Evolutionary conservation across 1,140 invertebrate species (phyloP), one percentile per base, ranked within the genome.

Genomic region (Panulirus ornatus): DNA sequence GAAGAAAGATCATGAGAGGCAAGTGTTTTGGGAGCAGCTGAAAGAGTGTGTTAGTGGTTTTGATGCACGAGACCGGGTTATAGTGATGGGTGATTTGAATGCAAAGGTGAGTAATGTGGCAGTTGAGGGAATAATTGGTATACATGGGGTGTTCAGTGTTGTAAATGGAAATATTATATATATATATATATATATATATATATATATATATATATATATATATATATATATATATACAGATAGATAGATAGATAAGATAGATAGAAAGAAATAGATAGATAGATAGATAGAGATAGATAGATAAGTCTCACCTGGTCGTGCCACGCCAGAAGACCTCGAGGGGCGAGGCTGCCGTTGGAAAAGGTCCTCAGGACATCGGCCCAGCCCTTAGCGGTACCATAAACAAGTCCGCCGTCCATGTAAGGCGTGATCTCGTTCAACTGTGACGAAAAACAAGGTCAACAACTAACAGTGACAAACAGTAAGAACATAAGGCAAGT

Each of bases 401-500:
- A 96, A 16, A 95, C 94, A 19, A 95, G 93, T 36, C 95, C 95
- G 2, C 95, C 95, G 92, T 96, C 95, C 27, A 96, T 92, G 93
- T 94, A 96, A 19, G 95, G 95, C 2, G 95, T 96, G 71, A 95
- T 95, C 93, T 95, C 95, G 92, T 96, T 96, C 71, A 96, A 92
- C 95, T 96, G 91, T 19, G 92, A 91, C 84, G 40, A 40, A 3
- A 76, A 54, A 5, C 2, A 47, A 5, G 5, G 2, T 22, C 19
- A 19, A 19, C 19, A 22, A 58, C 8, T 47, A 16, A 47, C 8
- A 47, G 44, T 22, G 19, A 58, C 3, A 16, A 58, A 14, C 19
- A 19, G 19, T 19, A 58, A 58, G 19, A 58, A 58, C 54, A 22
- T 0, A 19, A 58, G 5, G n/a, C 0, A 5, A 58, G 1, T 22